Evolutionary conservation across 2,113 vertebrate genomes (phyloP).

Genomic region (Microcebus ravelobensis): DNA sequence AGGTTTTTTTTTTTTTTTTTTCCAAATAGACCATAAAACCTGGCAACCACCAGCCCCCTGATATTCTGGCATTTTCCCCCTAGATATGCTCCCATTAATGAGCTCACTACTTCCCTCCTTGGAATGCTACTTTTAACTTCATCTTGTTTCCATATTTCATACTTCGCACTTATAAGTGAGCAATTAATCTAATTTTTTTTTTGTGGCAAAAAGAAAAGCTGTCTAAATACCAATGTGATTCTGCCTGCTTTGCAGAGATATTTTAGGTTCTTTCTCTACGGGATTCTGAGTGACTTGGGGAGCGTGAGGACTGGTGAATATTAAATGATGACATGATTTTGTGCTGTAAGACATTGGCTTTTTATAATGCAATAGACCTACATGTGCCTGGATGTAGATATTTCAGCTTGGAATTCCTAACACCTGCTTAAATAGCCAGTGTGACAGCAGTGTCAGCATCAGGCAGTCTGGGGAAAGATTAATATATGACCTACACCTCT

Average conservation of each 20-base stretch:
- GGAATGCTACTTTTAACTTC: not conserved
- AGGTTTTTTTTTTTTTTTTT: not conserved
- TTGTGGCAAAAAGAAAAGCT: not conserved
- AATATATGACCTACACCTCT: not conserved
- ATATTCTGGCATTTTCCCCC: not conserved
- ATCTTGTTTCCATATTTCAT: not conserved
- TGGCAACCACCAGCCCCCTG: not conserved
- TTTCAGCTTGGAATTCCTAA: not conserved
- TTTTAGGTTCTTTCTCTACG: not conserved
- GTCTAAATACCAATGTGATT: not conserved
- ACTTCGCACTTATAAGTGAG: constrained; percentile 5
- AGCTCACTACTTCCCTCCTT: not conserved
- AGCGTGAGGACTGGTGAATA: not conserved
- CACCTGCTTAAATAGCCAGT: not conserved
- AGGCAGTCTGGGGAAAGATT: not conserved
- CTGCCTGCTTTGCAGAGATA: not conserved
- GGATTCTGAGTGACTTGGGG: not conserved
- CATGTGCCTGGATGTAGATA: not conserved
- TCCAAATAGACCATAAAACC: not conserved
- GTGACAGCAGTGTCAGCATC: not conserved
- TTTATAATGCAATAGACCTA: not conserved
- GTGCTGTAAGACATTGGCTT: not conserved
- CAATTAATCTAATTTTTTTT: constrained; percentile 47
- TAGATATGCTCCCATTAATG: not conserved
- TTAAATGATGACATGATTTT: not conserved